Evolutionary conservation across 2,888 invertebrate species (phyloP).

Genomic region (Ophion costatus): DNA sequence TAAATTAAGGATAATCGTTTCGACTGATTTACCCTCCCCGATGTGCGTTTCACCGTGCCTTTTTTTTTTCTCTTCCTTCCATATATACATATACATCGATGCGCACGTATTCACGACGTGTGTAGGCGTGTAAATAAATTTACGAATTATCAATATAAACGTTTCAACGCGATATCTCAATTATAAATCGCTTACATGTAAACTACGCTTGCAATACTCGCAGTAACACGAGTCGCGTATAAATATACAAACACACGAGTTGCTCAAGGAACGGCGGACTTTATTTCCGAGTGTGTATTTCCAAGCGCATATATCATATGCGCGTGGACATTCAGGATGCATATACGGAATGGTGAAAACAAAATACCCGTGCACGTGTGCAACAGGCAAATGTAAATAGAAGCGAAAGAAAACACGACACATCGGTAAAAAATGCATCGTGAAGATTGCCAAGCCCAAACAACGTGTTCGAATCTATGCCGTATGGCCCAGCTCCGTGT

Average conservation of each 20-base stretch:
- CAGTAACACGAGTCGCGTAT: conserved; percentile 2
- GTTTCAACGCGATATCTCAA: not conserved
- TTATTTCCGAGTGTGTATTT: too few relatives aligned
- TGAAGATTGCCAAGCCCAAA: conserved; percentile 4
- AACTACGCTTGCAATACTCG: not conserved
- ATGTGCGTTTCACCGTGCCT: conserved; percentile 14
- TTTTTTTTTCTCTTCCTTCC: not conserved
- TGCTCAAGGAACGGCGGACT: not conserved
- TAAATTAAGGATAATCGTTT: conserved; percentile 39
- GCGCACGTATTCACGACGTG: not conserved
- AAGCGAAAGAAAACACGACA: conserved; percentile 39
- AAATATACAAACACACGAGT: not conserved
- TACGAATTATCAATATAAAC: not conserved
- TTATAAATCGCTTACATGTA: not conserved
- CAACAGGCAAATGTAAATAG: conserved; percentile 68
- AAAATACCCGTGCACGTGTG: conserved; percentile 58
- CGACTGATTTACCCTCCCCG: conserved; percentile 35
- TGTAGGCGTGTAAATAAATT: not conserved
- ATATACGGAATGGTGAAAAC: conserved; percentile 32
- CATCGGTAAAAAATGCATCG: conserved; percentile 24
- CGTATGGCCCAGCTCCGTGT: not conserved
- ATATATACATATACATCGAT: too few relatives aligned
- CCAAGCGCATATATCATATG: too few relatives aligned
- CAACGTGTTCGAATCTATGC: not conserved
- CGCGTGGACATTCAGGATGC: conserved; percentile 4